Evolutionary conservation across 2,113 vertebrate genomes (phyloP), one percentile per base, ranked within the genome.

Genomic region (Neogale vison): DNA sequence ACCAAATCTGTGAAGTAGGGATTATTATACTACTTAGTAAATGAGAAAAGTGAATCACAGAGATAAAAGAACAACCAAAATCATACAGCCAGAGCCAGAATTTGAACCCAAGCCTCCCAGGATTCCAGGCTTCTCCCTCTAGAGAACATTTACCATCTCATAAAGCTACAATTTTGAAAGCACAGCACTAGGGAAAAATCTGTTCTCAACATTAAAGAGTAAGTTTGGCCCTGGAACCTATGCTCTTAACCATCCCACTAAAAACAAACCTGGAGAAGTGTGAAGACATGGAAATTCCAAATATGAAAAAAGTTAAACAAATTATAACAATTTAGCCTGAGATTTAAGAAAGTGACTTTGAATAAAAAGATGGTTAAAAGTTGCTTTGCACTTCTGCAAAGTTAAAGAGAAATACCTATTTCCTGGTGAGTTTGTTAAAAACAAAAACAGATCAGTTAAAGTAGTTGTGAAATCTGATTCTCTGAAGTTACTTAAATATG

Each of bases 401-500:
- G 83, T 82, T 77, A 90, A 77, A 92, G 55, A 93, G 80, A 96
- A 88, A 67, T 42, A 69, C 91, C 23, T 29, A 93, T 52, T 81
- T 97, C 45, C 61, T 93, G n/a, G 63, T 86, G 55, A 88, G 31
- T 74, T 59, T 80, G 55, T 83, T 94, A 96, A 67, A 90, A 63
- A 81, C 24, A 95, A 80, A 74, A 94, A 57, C 29, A 95, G 87
- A 34, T 81, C 93, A 71, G 74, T 57, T 83, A 80, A 93, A 88
- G 65, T 36, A 29, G 63, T n/a, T 91, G 36, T 88, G 6, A 87
- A 96, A 92, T 90, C 87, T 92, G 36, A 55, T 95, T 92, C 59
- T 94, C 67, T 84, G 69, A 97, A 91, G 57, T 61, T 67, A 76
- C 77, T 93, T 93, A 83, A 92, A 92, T 88, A 93, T 77, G 42